Conservation (phyloP, 92 coral and sea anemone species). For the Phenganax subtilis region DNA sequence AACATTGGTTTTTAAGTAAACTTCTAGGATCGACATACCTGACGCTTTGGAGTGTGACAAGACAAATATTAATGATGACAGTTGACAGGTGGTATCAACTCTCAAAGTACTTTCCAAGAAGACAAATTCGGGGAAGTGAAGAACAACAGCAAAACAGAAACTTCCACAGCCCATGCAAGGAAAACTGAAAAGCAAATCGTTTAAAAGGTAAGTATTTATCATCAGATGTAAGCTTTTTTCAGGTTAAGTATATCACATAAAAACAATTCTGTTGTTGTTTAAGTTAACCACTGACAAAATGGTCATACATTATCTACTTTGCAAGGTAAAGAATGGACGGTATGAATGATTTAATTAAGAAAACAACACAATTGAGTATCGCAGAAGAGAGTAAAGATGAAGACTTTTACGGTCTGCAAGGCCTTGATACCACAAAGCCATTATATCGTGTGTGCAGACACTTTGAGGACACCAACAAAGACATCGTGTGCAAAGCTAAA, state of each 20-base stretch:
- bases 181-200: too few species aligned
- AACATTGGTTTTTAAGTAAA: too few species aligned
- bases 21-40: too few species aligned
- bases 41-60: too few species aligned
- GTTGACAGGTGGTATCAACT: too few species aligned
- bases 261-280: neutral
- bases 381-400: neutral
- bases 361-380: neutral
- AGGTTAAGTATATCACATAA: neutral
- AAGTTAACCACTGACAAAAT: neutral
- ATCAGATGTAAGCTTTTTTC: too few species aligned
- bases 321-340: slow-evolving; percentile 13
- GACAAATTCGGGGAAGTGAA: too few species aligned
- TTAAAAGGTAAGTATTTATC: too few species aligned
- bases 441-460: neutral
- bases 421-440: neutral
- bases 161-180: too few species aligned
- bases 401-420: neutral
- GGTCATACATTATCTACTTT: neutral
- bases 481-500: neutral
- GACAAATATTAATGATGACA: too few species aligned
- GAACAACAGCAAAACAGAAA: too few species aligned
- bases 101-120: too few species aligned
- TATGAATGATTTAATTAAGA: neutral
- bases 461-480: neutral